Evolutionary conservation across 2,888 invertebrate species (phyloP).

Genomic region (Laothoe populi): DNA sequence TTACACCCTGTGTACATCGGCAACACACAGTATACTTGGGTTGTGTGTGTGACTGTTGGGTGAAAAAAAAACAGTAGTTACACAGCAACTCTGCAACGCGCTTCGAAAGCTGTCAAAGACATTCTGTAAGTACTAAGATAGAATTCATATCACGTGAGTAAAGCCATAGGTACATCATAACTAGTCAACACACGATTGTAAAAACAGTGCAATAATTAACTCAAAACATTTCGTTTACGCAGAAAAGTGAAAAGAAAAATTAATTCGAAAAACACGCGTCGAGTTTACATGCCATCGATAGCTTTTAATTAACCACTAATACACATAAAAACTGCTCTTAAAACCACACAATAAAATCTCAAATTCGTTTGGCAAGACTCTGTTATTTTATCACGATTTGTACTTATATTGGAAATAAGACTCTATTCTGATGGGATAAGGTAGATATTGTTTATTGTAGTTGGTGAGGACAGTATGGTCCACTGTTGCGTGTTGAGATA

Average conservation of each 20-base stretch:
- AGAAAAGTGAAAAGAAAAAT: conserved; percentile 22
- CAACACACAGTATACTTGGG: too few species aligned
- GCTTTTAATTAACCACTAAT: conserved; percentile 8
- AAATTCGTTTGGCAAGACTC: not conserved
- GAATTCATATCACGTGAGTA: not conserved
- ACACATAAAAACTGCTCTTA: not conserved
- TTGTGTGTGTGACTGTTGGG: too few species aligned
- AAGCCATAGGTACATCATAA: not conserved
- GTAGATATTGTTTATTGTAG: not conserved
- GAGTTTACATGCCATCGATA: conserved; percentile 7
- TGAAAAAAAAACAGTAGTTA: too few species aligned
- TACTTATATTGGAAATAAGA: not conserved
- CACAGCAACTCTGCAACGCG: too few species aligned
- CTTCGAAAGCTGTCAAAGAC: too few species aligned
- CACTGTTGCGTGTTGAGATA: conserved; percentile 30
- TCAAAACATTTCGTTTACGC: conserved; percentile 6
- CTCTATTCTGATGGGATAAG: not conserved
- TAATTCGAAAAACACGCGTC: conserved; percentile 10
- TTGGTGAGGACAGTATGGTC: not conserved
- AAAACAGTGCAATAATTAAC: not conserved
- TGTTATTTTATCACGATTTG: conserved; percentile 6
- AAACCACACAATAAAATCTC: not conserved
- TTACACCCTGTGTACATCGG: too few species aligned
- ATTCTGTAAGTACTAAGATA: too few species aligned
- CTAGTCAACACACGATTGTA: not conserved